Evolutionary conservation across 1,140 invertebrate genomes (phyloP), one percentile per base, ranked within the genome.

Genomic region (Homarus americanus): DNA sequence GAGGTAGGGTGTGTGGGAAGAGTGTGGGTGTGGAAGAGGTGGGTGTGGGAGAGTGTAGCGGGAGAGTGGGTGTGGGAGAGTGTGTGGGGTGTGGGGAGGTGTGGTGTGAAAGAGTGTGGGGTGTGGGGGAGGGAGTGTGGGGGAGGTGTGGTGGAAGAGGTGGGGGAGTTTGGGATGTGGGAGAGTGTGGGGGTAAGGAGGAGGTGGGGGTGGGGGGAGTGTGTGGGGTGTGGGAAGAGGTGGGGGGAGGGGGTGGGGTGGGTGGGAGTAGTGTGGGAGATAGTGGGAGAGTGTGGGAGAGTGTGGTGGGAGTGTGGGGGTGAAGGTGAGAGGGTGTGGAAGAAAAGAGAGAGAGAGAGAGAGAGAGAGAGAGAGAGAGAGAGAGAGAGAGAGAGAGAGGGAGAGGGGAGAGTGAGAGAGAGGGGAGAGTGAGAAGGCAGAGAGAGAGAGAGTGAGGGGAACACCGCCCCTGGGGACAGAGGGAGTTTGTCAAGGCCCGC

Each of bases 311-410:
- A 80, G 53, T 36, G 32, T 36, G 44, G 28, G 20, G 78, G 41
- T 28, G 41, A 7, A 41, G 41, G 20, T 4, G 66, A 1, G 24
- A 41, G 49, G 63, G 63, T 36, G 63, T 28, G 63, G 36, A 53
- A 36, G 49, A 41, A 82, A 41, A 82, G 79, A 82, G 49, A 58
- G 49, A 82, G 79, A 82, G 49, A 58, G 49, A 84, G 63, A 63
- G 36, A 69, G 82, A 84, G 53, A 82, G 53, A 49, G 28, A 38
- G 58, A 66, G 38, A 69, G 53, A 84, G 66, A 66, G 32, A 32
- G 49, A 63, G 49, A 34, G 80, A 58, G 80, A 63, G 63, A 63
- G 49, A 83, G 82, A 63, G 82, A 75, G 32, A 34, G 79, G 49
- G 49, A 66, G 80, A 66, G 12, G 44, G 44, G 0, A 49, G 44